These are phyloP conservation scores for Mercenaria mercenaria DNA, from an alignment of 1,140 invertebrate genomes.

Conservation along the genomic window DNA sequence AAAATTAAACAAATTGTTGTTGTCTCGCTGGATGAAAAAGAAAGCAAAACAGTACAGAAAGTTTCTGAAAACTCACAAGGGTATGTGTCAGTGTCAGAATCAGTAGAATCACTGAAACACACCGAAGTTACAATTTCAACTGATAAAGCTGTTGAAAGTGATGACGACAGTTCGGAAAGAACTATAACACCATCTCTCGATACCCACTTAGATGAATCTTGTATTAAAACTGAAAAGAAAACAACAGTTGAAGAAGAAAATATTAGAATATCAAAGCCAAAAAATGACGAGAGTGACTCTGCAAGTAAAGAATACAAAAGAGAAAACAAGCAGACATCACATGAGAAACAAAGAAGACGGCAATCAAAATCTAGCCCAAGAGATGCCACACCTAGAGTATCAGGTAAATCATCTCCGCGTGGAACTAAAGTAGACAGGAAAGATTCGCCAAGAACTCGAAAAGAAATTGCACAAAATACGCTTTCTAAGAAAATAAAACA, in stretches of 20 bases:
- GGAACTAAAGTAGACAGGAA: too few species aligned
- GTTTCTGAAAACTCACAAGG: background rate
- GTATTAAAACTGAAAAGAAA: background rate
- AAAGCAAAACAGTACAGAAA: background rate
- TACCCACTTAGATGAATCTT: background rate
- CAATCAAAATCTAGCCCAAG: background rate
- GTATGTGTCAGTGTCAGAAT: constrained; percentile 9
- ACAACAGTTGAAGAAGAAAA: background rate
- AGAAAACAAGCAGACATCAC: background rate
- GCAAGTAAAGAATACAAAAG: background rate
- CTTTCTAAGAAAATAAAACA: constrained; percentile 20
- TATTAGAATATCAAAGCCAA: background rate
- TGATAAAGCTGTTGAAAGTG: background rate
- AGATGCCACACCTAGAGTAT: background rate
- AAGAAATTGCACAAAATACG: constrained; percentile 30
- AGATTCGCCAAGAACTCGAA: constrained; percentile 18
- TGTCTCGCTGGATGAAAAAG: constrained; percentile 29
- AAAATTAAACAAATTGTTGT: constrained; percentile 60
- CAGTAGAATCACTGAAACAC: background rate
- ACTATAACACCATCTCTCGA: constrained; percentile 55
- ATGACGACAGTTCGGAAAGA: constrained; percentile 31
- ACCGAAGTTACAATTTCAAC: constrained; percentile 25
- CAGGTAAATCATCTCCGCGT: background rate
- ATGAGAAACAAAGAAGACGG: background rate
- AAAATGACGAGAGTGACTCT: background rate